Base-by-base conservation (phyloP, 2,113 vertebrate genomes). In the Otus sunia region DNA sequence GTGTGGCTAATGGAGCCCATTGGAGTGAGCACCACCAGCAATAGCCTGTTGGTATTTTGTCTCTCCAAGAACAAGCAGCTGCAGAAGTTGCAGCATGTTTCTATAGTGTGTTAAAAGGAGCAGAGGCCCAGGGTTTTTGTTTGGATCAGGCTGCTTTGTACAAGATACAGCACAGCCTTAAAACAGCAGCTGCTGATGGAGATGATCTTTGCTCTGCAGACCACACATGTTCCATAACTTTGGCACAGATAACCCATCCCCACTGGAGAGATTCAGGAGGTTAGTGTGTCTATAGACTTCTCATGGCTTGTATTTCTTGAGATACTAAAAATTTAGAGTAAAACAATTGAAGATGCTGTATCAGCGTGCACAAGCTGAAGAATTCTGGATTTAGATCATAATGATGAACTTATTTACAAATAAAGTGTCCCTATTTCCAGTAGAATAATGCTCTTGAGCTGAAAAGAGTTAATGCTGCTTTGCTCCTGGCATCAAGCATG, bases 211-310 rank as follows among this genome's bases (percentile, higher is more conserved):
- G 45, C 41, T 62, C 55, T 69, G 50, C 32, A 59, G 88, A 68
- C 53, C 37, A n/a, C 15, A 3, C 13, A 0, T 5, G 7, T n/a
- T 34, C 64, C 6, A 0, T 39, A 10, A n/a, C n/a, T 52, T 62
- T 3, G 13, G 43, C 39, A 56, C 25, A 15, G 47, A 16, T 13
- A 50, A 36, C 26, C 29, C 11, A 5, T 18, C 17, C 36, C 29
- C 18, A 5, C 12, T 22, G 45, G 39, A 43, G 32, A 39, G 50
- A 19, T 21, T 25, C 2, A 20, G 45, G 34, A 14, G 30, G 18
- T 29, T 26, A 10, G 4, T 1, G 1, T n/a, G 22, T 45, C 29
- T 68, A 50, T 37, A 66, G 50, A 2, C 14, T 10, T 25, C 37
- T 82, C 12, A 16, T 9, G 37, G 39, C n/a, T 53, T 50, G 8